Base-by-base conservation (phyloP, 1,140 invertebrate genomes). In the Calephelis virginiensis region DNA sequence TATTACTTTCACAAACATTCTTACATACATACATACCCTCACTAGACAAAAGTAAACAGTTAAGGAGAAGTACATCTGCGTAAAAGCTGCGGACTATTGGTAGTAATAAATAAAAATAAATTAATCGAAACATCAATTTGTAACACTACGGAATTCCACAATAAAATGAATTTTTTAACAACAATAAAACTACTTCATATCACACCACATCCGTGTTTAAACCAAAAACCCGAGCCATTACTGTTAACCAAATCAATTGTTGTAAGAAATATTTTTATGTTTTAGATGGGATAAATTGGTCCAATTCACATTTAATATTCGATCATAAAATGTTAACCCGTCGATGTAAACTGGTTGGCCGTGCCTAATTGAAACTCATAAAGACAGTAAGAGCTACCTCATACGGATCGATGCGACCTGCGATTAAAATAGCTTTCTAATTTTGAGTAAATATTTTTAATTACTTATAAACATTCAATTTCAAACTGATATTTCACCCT, bases 301-400 rank as follows among this genome's bases (percentile, higher is more conserved):
- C 38, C 56, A 59, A 59, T 59, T 59, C 38, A 59, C 56, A 59
- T 59, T 59, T 59, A 59, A 59, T 59, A 59, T 59, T 59, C 56
- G 37, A 59, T 59, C 56, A 38, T 59, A 59, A 59, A 40, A 59
- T 59, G 56, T 59, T 59, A 59, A 59, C 28, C 56, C 56, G 37
- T 10, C 28, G 56, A 59, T 37, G 56, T 59, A 38, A 59, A 59
- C 56, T 59, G 37, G 50, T 45, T 14, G 50, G 49, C 66, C 70
- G 67, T 65, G 61, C 60, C 63, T 67, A 71, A 70, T 70, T 64
- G 69, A 66, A 70, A 63, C 49, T 50, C 62, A 66, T 67, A 64
- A 70, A 70, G 43, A 64, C 50, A 50, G 61, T 61, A 69, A 69
- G 60, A 63, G 64, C 46, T 14, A 12, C 10, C 10, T 28, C 53